Base-by-base conservation (phyloP, 2,888 invertebrate species). In the Lochmaea crataegi region DNA sequence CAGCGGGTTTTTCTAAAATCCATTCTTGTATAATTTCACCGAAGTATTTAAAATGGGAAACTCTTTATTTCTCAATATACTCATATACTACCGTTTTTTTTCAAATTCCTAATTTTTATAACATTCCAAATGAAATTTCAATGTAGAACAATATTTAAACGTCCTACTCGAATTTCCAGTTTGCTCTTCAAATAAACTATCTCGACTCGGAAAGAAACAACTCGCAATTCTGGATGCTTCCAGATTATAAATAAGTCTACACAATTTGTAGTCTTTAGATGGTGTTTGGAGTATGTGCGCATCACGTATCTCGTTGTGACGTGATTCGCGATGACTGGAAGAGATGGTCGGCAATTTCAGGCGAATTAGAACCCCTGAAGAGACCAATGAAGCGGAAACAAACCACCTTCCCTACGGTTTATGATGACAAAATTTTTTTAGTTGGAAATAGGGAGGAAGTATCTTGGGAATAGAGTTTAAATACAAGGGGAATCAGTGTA, bases 321-420 rank as follows among this genome's bases (percentile, higher is more conserved):
- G 78, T 79, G 78, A 80, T 79, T 77, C 78, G 79, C 75, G 75
- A 73, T 77, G 81, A 80, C 81, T 77, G 77, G 76, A 73, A 70
- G 78, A 74, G 79, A 80, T 79, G 80, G 78, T 80, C 79, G 78
- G 78, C 80, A 81, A 81, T 80, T 81, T 80, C 80, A 73, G 76
- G 77, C 80, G 77, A 80, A 80, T 81, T 80, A 81, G 77, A 76
- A 78, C 74, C 75, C 75, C 78, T 57, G 77, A 79, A 76, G 76
- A 71, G 75, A 73, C 78, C 81, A 80, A 81, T 81, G 81, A 81
- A 81, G 78, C 80, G 80, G 69, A 75, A 78, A 76, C 72, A 72
- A 72, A 71, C 67, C 69, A 68, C 63, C 74, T 74, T 76, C 76
- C 79, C 76, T 74, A 74, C 74, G 75, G 74, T 76, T 76, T 75